Conservation (phyloP, 1,140 invertebrate species). For the Cherax quadricarinatus region DNA sequence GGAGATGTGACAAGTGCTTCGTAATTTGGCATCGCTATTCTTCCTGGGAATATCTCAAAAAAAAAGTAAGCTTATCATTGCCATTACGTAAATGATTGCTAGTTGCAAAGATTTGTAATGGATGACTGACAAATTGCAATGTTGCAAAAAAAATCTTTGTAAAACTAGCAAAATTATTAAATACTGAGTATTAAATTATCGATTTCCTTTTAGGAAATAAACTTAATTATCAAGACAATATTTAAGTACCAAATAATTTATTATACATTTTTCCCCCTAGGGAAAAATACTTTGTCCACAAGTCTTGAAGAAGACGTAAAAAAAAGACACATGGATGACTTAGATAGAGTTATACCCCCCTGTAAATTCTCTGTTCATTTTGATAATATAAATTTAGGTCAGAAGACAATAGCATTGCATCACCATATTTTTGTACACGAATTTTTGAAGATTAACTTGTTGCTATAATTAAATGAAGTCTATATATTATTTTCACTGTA, state of each 20-base stretch:
- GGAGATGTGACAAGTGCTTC: neutral
- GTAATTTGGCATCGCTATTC: neutral
- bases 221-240: neutral
- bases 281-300: slow-evolving; percentile 6
- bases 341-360: slow-evolving; percentile 4
- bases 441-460: slow-evolving; percentile 6
- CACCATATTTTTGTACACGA: slow-evolving; percentile 40
- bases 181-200: neutral
- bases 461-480: neutral
- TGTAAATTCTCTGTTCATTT: slow-evolving; percentile 35
- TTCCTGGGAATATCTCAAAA: neutral
- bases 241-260: neutral
- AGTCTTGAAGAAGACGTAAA: neutral
- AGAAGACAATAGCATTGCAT: slow-evolving; percentile 38
- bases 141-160: neutral
- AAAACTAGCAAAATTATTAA: neutral
- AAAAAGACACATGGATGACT: neutral
- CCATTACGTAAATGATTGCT: neutral
- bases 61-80: slow-evolving; percentile 28
- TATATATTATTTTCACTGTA: slow-evolving; percentile 4
- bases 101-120: neutral
- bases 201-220: neutral
- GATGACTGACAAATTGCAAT: neutral
- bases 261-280: neutral
- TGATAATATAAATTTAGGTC: slow-evolving; percentile 36